A percentile compares a stretch with the other conserved stretches of the same genome.
Evolutionary conservation across 2,888 invertebrate genomes (phyloP).

Genomic region (Carpatolechia fugitivella): DNA sequence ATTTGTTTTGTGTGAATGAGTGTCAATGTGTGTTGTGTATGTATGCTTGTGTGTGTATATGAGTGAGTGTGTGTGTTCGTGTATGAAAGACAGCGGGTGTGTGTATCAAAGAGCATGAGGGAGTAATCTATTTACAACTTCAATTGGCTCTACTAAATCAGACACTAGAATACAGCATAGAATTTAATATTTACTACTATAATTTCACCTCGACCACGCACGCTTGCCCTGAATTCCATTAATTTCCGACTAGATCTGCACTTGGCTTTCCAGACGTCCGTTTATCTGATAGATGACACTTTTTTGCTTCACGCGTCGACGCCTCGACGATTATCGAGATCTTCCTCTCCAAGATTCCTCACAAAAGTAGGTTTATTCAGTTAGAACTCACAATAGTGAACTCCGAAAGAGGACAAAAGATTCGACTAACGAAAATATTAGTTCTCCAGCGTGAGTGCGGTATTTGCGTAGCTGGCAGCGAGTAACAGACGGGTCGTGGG

Average conservation of each 20-base stretch:
- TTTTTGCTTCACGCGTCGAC: conserved; percentile 9
- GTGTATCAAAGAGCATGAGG: no score
- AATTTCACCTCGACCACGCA: no score
- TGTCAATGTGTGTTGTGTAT: no score
- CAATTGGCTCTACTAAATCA: no score
- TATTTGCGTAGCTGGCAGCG: conserved; percentile 28
- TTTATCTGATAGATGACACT: conserved; percentile 5
- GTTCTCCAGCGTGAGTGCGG: neutral
- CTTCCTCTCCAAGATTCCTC: neutral
- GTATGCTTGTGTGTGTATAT: no score
- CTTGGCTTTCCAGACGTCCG: neutral
- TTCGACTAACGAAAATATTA: neutral
- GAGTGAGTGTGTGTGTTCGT: no score
- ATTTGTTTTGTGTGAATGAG: no score
- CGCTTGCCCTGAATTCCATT: neutral
- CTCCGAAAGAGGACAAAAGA: neutral
- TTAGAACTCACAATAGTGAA: neutral
- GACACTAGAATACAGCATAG: no score
- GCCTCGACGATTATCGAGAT: neutral
- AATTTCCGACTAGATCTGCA: neutral
- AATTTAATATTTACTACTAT: no score
- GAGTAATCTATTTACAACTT: no score
- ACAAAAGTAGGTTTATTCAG: neutral
- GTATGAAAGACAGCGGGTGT: no score
- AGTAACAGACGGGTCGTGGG: conserved; percentile 10